Conservation (phyloP, 2,113 vertebrate species). For the Emydocephalus ijimae region DNA sequence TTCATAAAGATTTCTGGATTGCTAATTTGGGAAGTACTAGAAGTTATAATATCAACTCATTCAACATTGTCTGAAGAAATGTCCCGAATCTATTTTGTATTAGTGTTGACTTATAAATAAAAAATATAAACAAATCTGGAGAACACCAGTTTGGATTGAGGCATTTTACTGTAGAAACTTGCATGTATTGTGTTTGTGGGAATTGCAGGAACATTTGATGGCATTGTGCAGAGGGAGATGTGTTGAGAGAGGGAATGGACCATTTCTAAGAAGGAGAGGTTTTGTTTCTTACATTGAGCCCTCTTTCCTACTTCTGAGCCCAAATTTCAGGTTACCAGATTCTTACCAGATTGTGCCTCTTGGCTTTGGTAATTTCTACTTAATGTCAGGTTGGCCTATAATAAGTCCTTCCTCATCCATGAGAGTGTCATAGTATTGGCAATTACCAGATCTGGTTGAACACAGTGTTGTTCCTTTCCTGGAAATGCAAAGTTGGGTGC, state of each 20-base stretch:
- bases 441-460: not conserved
- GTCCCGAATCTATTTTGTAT: not conserved
- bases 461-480: not conserved
- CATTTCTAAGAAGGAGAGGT: not conserved
- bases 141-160: not conserved
- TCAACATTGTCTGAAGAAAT: not conserved
- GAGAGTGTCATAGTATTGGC: not conserved
- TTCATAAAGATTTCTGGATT: not conserved
- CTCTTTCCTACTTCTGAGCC: not conserved
- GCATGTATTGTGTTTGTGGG: not conserved
- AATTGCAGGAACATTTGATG: not conserved
- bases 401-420: not conserved
- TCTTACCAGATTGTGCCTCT: not conserved
- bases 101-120: not conserved
- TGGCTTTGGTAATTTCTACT: not conserved
- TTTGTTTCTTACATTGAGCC: not conserved
- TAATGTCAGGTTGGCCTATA: not conserved
- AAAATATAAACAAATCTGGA: not conserved
- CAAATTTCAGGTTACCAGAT: not conserved
- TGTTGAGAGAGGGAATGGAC: not conserved
- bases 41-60: not conserved
- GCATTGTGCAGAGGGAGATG: not conserved
- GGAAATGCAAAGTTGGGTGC: not conserved
- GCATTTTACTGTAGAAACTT: not conserved
- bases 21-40: not conserved